These are phyloP conservation scores for Clivina fossor DNA, from an alignment of 2,888 invertebrate genomes.

Conservation along the genomic window DNA sequence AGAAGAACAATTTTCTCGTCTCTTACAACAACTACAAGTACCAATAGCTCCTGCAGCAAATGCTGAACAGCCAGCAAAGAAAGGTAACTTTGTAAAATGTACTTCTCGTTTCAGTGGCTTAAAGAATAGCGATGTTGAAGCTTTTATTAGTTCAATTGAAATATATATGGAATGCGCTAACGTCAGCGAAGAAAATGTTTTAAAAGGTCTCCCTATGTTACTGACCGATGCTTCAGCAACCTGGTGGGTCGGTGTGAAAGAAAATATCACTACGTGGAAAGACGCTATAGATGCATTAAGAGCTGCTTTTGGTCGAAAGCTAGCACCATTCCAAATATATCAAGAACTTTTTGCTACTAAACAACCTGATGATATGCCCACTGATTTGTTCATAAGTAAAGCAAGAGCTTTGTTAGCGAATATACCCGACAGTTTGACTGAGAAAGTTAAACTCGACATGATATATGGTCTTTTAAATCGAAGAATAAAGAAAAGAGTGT, in stretches of 20 bases:
- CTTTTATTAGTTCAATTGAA: not conserved
- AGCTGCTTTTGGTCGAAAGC: conserved; percentile 34
- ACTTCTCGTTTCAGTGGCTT: not conserved
- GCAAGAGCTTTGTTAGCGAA: conserved; percentile 36
- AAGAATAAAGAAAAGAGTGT: not conserved
- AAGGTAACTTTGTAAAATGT: not conserved
- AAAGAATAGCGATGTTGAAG: not conserved
- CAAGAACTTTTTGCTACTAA: conserved; percentile 29
- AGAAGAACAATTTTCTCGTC: not conserved
- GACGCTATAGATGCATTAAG: conserved; percentile 30
- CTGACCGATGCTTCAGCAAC: conserved; percentile 27
- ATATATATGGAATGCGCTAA: conserved; percentile 24
- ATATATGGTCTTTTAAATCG: conserved; percentile 35
- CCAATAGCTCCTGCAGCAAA: not conserved
- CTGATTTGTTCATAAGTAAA: conserved; percentile 33
- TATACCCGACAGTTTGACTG: conserved; percentile 35
- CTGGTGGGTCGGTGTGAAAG: conserved; percentile 36
- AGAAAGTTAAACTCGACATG: conserved; percentile 37
- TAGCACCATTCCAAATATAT: conserved; percentile 37
- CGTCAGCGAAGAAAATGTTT: conserved; percentile 35
- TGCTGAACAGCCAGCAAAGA: not conserved
- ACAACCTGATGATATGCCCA: conserved; percentile 29
- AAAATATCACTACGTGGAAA: conserved; percentile 26
- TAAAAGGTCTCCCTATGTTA: conserved; percentile 34
- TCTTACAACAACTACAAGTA: not conserved